Percentiles rank a stretch among this genome's conserved stretches.
phyloP scores from a whole-genome alignment of 2,113 vertebrate genomes.

The Camarhynchus parvulus region DNA sequence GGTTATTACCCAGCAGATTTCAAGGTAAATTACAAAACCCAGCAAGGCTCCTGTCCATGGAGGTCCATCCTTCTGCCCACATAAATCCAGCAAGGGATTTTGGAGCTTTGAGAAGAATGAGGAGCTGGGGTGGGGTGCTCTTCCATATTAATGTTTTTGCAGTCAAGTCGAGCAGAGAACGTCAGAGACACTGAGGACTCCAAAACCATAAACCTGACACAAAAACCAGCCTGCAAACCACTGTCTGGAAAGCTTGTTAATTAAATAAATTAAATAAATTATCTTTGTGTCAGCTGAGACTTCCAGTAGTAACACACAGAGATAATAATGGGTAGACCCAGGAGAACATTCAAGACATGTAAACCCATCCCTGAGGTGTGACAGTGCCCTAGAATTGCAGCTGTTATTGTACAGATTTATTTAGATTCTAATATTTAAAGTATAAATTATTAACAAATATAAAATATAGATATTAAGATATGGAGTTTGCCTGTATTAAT shows the following conservation, averaged over 20 bases:
- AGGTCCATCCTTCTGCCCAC: no score
- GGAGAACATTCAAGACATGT: background rate
- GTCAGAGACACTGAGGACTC: background rate
- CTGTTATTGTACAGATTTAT: background rate
- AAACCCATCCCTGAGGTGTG: background rate
- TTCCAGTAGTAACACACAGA: accelerated
- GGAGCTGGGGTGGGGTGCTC: background rate
- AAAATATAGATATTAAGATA: background rate
- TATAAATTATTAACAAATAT: background rate
- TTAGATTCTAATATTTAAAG: background rate
- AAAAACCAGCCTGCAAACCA: background rate
- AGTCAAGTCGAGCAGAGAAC: background rate
- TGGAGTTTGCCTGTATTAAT: no score
- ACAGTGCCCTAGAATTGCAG: no score
- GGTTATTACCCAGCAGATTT: background rate
- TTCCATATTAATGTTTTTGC: background rate
- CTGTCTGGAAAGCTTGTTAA: background rate
- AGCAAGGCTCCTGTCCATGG: background rate
- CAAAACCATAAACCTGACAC: slow-evolving; percentile 33
- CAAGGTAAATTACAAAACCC: background rate
- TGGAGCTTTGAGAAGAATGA: no score
- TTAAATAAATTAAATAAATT: background rate
- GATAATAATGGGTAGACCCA: background rate
- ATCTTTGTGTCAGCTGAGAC: background rate
- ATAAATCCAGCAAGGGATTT: no score